phyloP scores from a whole-genome alignment of 2,888 invertebrate genomes.

The Cerastoderma edule region DNA sequence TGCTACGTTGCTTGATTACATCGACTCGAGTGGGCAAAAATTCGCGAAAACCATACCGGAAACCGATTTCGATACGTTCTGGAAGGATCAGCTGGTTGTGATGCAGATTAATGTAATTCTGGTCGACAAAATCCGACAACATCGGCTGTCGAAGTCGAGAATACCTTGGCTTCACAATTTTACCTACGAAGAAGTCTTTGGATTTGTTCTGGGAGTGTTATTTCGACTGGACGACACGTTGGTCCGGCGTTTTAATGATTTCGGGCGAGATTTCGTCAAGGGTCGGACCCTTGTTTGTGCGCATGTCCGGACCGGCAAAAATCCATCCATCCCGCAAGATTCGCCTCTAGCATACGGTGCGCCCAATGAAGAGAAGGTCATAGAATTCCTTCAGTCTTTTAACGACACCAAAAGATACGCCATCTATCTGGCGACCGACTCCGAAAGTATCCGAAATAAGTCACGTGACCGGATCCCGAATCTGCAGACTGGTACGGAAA shows the following conservation, averaged over 20 bases:
- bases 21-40: neutral
- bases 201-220: constrained; percentile 18
- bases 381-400: constrained; percentile 23
- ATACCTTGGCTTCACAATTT: constrained; percentile 28
- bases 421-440: constrained; percentile 45
- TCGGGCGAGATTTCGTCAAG: neutral
- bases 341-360: neutral
- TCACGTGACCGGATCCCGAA: neutral
- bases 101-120: constrained; percentile 13
- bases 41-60: neutral
- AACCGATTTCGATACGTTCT: neutral
- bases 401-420: constrained; percentile 9
- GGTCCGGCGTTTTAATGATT: neutral
- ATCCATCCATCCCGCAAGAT: constrained; percentile 43
- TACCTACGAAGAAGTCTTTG: constrained; percentile 14
- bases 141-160: neutral
- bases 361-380: constrained; percentile 28
- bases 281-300: constrained; percentile 30
- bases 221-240: constrained; percentile 23
- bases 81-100: neutral
- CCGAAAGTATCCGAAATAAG: constrained; percentile 20
- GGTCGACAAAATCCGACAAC: constrained; percentile 7
- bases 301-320: constrained; percentile 45
- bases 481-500: neutral
- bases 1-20: neutral